A percentile compares a stretch with the other conserved stretches of the same genome.
Evolutionary conservation across 2,888 invertebrate species (phyloP).

Genomic region (Sinelater perroti): DNA sequence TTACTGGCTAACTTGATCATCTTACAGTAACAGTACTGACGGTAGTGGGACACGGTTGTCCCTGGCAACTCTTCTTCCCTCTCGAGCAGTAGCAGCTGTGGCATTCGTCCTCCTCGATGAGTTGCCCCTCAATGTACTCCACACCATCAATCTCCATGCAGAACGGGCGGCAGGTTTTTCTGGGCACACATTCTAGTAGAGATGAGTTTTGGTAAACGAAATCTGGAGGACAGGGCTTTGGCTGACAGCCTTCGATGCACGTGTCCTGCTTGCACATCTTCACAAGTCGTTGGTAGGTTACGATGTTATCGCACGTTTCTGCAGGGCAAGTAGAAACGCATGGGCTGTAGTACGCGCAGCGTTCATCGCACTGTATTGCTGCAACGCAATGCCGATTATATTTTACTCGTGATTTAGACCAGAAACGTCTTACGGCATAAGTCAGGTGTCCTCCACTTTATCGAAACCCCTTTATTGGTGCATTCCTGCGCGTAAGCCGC

Average conservation of each 20-base stretch:
- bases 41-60: constrained; percentile 70
- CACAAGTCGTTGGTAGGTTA: constrained; percentile 70
- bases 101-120: constrained; percentile 78
- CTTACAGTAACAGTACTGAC: constrained; percentile 45
- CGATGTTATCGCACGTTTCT: constrained; percentile 84
- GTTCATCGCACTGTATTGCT: constrained; percentile 90
- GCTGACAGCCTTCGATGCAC: constrained; percentile 85
- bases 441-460: constrained; percentile 83
- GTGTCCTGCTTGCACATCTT: constrained; percentile 75
- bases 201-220: constrained; percentile 77
- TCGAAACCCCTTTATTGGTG: constrained; percentile 75
- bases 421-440: constrained; percentile 76
- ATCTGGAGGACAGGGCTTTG: constrained; percentile 77
- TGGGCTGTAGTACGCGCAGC: constrained; percentile 80
- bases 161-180: constrained; percentile 72
- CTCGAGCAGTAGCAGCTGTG: constrained; percentile 82
- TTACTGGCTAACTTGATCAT: neutral
- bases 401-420: neutral
- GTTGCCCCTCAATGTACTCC: constrained; percentile 80
- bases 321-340: constrained; percentile 85
- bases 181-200: constrained; percentile 77
- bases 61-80: constrained; percentile 74
- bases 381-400: constrained; percentile 14
- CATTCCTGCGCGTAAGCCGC: constrained; percentile 90
- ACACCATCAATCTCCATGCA: constrained; percentile 75